Percentiles rank a stretch among this genome's conserved stretches.
phyloP scores from a whole-genome alignment of 2,797 vertebrate genomes.

The Oophaga sylvatica region DNA sequence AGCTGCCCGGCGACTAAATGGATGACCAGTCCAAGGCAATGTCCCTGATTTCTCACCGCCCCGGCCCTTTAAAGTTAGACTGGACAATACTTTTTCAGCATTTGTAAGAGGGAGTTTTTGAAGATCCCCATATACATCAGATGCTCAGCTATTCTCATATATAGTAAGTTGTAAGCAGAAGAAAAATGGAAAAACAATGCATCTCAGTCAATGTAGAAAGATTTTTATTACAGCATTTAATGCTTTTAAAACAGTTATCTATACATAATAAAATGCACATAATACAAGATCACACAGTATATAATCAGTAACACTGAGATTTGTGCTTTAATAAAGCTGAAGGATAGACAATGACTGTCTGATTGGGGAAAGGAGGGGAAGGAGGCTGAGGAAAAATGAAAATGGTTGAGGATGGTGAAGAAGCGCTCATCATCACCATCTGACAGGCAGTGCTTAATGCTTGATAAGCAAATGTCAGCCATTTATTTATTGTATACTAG shows the following conservation, averaged over 20 bases:
- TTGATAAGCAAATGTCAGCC: slow-evolving; percentile 1
- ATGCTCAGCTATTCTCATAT: too few species aligned
- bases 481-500: neutral
- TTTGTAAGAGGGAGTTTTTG: too few species aligned
- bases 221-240: neutral
- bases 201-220: neutral
- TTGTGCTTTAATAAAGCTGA: neutral
- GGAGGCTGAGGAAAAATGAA: neutral
- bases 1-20: too few species aligned
- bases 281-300: neutral
- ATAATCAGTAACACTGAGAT: neutral
- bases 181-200: neutral
- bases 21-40: too few species aligned
- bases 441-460: neutral
- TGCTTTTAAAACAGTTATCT: neutral
- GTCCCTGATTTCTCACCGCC: too few species aligned
- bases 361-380: neutral
- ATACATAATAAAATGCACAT: neutral
- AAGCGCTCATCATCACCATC: neutral
- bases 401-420: neutral
- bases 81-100: too few species aligned
- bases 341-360: neutral
- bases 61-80: too few species aligned
- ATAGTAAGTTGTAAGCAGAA: too few species aligned
- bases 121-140: too few species aligned